Evolutionary conservation across 2,113 vertebrate species (phyloP).

Genomic region (Chrysemys picta): DNA sequence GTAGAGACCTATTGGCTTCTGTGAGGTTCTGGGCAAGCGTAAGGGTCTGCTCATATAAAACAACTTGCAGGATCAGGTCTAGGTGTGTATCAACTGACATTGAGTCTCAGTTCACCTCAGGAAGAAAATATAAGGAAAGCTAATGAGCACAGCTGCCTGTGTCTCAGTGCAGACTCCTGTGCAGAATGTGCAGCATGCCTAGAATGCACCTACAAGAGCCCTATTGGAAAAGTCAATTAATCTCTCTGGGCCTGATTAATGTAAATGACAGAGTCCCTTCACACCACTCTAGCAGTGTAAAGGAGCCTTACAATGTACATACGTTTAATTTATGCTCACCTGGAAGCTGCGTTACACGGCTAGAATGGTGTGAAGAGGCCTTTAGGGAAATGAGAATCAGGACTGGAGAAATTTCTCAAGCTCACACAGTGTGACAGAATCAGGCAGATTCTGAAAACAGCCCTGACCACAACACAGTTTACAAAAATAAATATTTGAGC

Average conservation of each 20-base stretch:
- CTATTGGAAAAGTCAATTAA: neutral
- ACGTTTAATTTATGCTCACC: neutral
- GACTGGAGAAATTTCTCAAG: neutral
- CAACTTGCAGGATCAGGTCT: neutral
- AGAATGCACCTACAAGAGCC: neutral
- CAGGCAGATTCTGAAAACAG: neutral
- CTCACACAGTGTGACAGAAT: neutral
- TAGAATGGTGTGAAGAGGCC: neutral
- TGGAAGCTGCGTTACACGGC: neutral
- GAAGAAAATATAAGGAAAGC: neutral
- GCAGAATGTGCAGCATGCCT: neutral
- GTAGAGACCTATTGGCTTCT: neutral
- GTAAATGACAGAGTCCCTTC: neutral
- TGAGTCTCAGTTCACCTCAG: neutral
- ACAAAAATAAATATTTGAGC: neutral
- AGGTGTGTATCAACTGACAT: neutral
- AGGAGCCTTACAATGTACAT: neutral
- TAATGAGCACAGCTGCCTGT: neutral
- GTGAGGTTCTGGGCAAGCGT: neutral
- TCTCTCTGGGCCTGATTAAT: neutral
- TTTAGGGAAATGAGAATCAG: neutral
- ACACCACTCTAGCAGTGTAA: neutral
- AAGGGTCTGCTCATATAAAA: neutral
- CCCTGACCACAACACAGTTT: neutral
- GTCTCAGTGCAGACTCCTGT: neutral